These are phyloP conservation scores for Doris montereyensis DNA, from an alignment of 2,888 invertebrate genomes.

Conservation along the genomic window DNA sequence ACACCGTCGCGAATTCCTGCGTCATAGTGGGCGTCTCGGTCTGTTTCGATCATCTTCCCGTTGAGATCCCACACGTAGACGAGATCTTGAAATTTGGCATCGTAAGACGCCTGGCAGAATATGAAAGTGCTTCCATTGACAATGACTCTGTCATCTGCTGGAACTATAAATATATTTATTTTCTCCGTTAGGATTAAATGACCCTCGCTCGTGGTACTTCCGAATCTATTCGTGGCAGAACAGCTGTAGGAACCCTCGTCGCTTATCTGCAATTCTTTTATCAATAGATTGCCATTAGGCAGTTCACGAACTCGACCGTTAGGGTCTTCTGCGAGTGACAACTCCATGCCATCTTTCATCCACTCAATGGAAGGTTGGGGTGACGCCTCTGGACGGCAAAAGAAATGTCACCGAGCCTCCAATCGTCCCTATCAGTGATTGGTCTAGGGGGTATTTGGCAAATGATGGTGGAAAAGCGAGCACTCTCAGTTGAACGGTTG, in stretches of 20 bases:
- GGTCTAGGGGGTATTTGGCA: conserved; percentile 88
- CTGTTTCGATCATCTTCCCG: conserved; percentile 75
- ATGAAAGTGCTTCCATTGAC: conserved; percentile 74
- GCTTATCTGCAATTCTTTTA: conserved; percentile 74
- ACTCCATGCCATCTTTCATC: conserved; percentile 68
- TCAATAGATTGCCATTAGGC: conserved; percentile 88
- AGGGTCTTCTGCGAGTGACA: conserved; percentile 3
- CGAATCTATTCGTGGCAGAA: conserved; percentile 57
- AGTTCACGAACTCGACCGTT: conserved; percentile 77
- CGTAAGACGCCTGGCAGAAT: conserved; percentile 88
- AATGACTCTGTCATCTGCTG: conserved; percentile 43
- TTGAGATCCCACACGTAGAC: conserved; percentile 92
- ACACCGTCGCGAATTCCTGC: conserved; percentile 2
- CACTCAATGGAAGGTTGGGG: conserved; percentile 85
- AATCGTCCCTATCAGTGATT: conserved; percentile 88
- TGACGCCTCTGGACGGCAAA: conserved; percentile 93
- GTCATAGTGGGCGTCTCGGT: conserved; percentile 44
- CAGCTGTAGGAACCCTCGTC: conserved; percentile 66
- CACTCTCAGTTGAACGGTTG: conserved; percentile 90
- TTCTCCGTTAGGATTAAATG: conserved; percentile 54
- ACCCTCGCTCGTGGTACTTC: conserved; percentile 53
- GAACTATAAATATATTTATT: conserved; percentile 47
- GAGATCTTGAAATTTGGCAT: conserved; percentile 85
- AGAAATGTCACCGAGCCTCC: conserved; percentile 92
- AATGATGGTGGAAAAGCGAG: conserved; percentile 86